These are phyloP conservation scores for Cuculus canorus DNA, from an alignment of 2,797 vertebrate species.

Conservation along the genomic window DNA sequence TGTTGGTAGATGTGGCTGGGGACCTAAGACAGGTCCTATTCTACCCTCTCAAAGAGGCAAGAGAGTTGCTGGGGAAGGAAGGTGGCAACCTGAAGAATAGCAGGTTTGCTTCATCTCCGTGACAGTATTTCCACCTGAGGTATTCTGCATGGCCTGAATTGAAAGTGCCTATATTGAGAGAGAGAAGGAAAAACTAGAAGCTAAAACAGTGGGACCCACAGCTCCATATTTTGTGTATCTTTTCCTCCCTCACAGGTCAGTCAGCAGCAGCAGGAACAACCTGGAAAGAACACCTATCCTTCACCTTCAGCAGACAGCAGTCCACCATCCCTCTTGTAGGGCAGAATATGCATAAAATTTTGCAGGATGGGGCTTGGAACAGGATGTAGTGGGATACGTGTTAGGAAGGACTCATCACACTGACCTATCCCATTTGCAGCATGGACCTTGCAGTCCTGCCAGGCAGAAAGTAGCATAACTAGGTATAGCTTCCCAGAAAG, in stretches of 20 bases:
- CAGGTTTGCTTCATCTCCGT: neutral
- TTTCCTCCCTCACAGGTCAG: neutral
- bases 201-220: neutral
- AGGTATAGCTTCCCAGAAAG: slow-evolving; percentile 47
- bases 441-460: neutral
- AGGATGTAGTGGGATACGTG: neutral
- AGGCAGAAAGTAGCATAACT: slow-evolving; percentile 37
- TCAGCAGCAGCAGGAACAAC: neutral
- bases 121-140: neutral
- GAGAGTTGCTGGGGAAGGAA: neutral
- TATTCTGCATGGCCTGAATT: neutral
- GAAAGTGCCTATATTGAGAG: neutral
- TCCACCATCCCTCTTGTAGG: neutral
- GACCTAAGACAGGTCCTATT: neutral
- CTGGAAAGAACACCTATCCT: neutral
- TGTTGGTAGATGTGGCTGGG: neutral
- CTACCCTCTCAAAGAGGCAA: neutral
- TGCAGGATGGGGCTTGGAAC: neutral
- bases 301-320: neutral
- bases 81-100: neutral
- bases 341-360: neutral
- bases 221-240: neutral
- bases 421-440: slow-evolving; percentile 3
- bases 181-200: neutral
- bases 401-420: neutral